These are phyloP conservation scores for Armadillidium nasatum DNA, from an alignment of 1,140 invertebrate genomes.

Conservation along the genomic window DNA sequence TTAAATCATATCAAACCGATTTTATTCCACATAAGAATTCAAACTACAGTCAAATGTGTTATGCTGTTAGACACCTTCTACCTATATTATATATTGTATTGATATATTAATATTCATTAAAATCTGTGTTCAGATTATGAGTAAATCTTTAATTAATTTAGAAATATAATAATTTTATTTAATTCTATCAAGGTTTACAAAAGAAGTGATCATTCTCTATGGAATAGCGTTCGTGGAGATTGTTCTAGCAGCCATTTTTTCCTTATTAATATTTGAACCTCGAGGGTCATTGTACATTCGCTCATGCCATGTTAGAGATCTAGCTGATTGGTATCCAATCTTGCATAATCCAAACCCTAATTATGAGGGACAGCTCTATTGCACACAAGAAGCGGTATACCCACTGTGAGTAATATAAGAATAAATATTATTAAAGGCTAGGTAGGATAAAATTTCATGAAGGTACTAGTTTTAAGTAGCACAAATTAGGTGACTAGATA, in stretches of 20 bases:
- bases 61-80: too few species aligned
- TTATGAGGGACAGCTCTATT: slow-evolving; percentile 81
- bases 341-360: slow-evolving; percentile 89
- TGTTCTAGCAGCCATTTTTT: slow-evolving; percentile 63
- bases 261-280: slow-evolving; percentile 71
- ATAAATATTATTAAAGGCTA: slow-evolving; percentile 28
- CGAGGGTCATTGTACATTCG: slow-evolving; percentile 65
- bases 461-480: too few species aligned
- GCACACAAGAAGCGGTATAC: slow-evolving; percentile 94
- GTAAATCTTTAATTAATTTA: too few species aligned
- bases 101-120: too few species aligned
- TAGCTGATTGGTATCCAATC: slow-evolving; percentile 94
- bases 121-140: too few species aligned
- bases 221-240: slow-evolving; percentile 77
- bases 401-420: slow-evolving; percentile 69
- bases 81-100: too few species aligned
- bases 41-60: too few species aligned
- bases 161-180: background rate
- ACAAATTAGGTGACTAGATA: too few species aligned
- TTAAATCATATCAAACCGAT: too few species aligned
- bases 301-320: slow-evolving; percentile 68
- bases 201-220: slow-evolving; percentile 64
- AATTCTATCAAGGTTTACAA: slow-evolving; percentile 60
- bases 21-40: too few species aligned
- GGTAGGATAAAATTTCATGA: background rate